These are phyloP conservation scores for Luehdorfia chinensis DNA, from an alignment of 1,140 invertebrate genomes.

Conservation along the genomic window DNA sequence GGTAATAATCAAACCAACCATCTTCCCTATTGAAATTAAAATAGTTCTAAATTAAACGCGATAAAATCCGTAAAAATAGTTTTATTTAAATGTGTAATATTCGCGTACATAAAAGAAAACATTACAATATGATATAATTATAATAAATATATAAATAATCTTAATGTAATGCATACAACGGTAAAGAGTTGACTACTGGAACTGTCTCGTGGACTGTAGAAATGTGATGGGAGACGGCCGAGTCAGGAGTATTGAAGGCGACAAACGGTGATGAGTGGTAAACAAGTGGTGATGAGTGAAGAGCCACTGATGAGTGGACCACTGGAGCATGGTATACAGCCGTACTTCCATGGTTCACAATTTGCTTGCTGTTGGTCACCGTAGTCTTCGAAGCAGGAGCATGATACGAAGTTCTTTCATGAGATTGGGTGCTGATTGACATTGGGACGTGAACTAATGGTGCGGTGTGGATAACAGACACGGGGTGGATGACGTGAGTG, in stretches of 20 bases:
- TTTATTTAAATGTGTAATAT: no score
- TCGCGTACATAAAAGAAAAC: no score
- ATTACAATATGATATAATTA: no score
- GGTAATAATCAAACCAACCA: no score
- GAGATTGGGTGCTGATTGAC: constrained; percentile 13
- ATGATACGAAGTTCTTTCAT: constrained; percentile 19
- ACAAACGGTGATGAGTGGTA: constrained; percentile 39
- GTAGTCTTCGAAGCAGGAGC: constrained; percentile 42
- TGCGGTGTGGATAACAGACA: constrained; percentile 43
- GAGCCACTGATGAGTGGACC: constrained; percentile 25
- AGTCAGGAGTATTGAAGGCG: constrained; percentile 41
- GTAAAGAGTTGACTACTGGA: constrained; percentile 37
- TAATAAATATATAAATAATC: no score
- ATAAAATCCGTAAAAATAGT: no score
- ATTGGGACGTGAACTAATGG: constrained; percentile 17
- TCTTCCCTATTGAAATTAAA: no score
- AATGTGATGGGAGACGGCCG: constrained; percentile 49
- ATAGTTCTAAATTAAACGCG: no score
- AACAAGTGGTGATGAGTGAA: constrained; percentile 19
- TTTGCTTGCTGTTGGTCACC: constrained; percentile 52
- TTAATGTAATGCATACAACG: constrained; percentile 33
- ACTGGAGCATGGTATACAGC: constrained; percentile 50
- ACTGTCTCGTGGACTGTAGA: constrained; percentile 53
- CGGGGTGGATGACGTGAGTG: constrained; percentile 33
- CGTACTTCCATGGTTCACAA: constrained; percentile 53